phyloP scores from a whole-genome alignment of 2,113 vertebrate genomes.

The Brachionichthys hirsutus region DNA sequence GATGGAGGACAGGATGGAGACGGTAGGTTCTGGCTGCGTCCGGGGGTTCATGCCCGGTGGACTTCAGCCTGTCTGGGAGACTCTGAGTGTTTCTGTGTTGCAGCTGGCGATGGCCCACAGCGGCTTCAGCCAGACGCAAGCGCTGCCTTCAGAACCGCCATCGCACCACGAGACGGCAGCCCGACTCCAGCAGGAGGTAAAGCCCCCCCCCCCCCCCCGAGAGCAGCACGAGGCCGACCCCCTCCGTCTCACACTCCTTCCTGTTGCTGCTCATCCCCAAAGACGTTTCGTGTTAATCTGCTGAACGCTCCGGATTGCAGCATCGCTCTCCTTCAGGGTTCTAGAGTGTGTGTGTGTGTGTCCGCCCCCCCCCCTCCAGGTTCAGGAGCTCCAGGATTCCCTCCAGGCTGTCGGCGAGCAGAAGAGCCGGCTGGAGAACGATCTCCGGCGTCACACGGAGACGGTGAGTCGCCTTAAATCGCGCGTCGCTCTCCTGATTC shows the following conservation, averaged over 20 bases:
- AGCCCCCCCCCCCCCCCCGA: too few relatives aligned
- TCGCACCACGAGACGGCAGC: background rate
- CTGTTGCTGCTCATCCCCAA: too few relatives aligned
- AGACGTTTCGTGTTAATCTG: too few relatives aligned
- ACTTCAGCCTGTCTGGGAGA: too few relatives aligned
- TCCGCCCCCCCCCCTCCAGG: background rate
- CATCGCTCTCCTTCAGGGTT: background rate
- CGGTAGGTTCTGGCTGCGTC: background rate
- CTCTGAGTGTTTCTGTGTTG: background rate
- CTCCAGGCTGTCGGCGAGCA: conserved; percentile 26
- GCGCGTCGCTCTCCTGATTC: background rate
- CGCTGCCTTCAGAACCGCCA: conserved; percentile 6
- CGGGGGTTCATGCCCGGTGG: too few relatives aligned
- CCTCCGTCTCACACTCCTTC: too few relatives aligned
- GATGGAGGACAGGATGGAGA: conserved; percentile 33
- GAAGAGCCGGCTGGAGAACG: conserved; percentile 27
- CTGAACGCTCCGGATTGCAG: too few relatives aligned
- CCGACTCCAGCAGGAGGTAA: conserved; percentile 30
- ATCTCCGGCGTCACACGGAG: conserved; percentile 19
- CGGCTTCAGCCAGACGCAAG: conserved; percentile 11
- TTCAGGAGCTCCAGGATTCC: background rate
- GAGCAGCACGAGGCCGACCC: too few relatives aligned
- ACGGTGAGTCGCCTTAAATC: conserved; percentile 15
- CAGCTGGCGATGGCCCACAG: conserved; percentile 12
- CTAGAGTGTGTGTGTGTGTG: too few relatives aligned